phyloP scores from a whole-genome alignment of 1,140 invertebrate species.

The Drosophila tani region DNA sequence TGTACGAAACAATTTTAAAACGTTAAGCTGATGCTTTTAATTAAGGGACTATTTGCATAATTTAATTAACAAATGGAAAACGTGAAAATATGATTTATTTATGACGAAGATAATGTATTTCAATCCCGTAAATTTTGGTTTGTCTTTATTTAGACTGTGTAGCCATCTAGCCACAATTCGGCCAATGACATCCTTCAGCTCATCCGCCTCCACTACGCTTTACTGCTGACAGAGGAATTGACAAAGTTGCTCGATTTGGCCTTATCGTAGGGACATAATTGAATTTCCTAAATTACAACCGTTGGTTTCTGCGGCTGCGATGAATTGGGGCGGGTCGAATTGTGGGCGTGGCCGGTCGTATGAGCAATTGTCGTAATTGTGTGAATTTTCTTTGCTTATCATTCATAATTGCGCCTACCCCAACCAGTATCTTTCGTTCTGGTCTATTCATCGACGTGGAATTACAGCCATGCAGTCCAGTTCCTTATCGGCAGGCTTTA shows the following conservation, averaged over 20 bases:
- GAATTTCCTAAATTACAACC: slow-evolving; percentile 75
- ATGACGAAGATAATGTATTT: neutral
- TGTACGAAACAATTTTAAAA: too few species aligned
- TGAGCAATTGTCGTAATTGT: slow-evolving; percentile 78
- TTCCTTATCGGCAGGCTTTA: slow-evolving; percentile 65
- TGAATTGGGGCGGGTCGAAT: slow-evolving; percentile 10
- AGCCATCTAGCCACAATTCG: slow-evolving; percentile 10
- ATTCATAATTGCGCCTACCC: slow-evolving; percentile 64
- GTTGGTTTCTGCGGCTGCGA: slow-evolving; percentile 43
- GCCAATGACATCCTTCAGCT: slow-evolving; percentile 45
- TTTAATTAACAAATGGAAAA: too few species aligned
- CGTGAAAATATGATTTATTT: too few species aligned
- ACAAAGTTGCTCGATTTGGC: slow-evolving; percentile 61
- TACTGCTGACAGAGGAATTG: slow-evolving; percentile 64
- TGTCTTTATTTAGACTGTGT: neutral
- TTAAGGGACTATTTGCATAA: too few species aligned
- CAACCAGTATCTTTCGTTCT: neutral
- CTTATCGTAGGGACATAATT: slow-evolving; percentile 67
- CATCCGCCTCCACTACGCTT: slow-evolving; percentile 66
- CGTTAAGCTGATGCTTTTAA: too few species aligned
- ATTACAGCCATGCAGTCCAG: slow-evolving; percentile 57
- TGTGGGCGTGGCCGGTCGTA: slow-evolving; percentile 36
- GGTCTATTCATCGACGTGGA: slow-evolving; percentile 43
- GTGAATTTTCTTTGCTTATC: slow-evolving; percentile 74
- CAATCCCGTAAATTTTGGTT: neutral